Percentiles rank a stretch among this genome's conserved stretches.
Evolutionary conservation across 2,888 invertebrate genomes (phyloP).

Genomic region (Elysia crispata): DNA sequence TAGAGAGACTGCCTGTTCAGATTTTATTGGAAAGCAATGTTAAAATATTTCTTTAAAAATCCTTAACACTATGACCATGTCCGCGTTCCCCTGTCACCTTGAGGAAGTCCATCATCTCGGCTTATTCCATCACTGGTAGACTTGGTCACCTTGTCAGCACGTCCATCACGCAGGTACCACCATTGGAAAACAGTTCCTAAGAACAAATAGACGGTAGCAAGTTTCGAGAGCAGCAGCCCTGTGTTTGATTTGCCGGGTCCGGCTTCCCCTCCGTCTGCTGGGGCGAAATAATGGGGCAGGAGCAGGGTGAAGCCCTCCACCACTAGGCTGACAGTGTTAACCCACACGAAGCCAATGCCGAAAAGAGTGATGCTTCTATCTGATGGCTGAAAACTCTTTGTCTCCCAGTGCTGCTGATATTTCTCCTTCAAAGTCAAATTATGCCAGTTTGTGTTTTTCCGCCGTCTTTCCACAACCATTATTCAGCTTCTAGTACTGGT

Average conservation of each 20-base stretch:
- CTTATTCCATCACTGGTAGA: neutral
- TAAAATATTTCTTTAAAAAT: too few relatives aligned
- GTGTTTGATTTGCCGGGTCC: neutral
- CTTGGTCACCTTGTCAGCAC: neutral
- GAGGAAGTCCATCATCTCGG: too few relatives aligned
- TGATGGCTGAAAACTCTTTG: neutral
- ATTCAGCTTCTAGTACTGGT: too few relatives aligned
- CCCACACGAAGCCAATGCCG: neutral
- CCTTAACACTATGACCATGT: too few relatives aligned
- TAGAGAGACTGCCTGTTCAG: too few relatives aligned
- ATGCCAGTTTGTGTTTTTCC: too few relatives aligned
- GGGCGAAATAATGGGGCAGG: neutral
- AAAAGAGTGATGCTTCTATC: neutral
- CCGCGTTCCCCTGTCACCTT: too few relatives aligned
- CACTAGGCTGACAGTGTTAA: neutral
- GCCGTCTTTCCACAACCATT: too few relatives aligned
- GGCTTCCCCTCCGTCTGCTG: neutral
- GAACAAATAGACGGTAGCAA: neutral
- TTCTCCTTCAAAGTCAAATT: neutral
- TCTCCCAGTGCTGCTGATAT: neutral
- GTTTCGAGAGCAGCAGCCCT: neutral
- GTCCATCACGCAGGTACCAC: slow-evolving; percentile 2
- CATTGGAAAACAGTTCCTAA: neutral
- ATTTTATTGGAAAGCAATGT: too few relatives aligned
- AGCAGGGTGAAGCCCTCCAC: slow-evolving; percentile 1